A percentile compares a stretch with the other conserved stretches of the same genome.
Evolutionary conservation across 2,797 vertebrate genomes (phyloP).

Genomic region (Calcarius lapponicus): DNA sequence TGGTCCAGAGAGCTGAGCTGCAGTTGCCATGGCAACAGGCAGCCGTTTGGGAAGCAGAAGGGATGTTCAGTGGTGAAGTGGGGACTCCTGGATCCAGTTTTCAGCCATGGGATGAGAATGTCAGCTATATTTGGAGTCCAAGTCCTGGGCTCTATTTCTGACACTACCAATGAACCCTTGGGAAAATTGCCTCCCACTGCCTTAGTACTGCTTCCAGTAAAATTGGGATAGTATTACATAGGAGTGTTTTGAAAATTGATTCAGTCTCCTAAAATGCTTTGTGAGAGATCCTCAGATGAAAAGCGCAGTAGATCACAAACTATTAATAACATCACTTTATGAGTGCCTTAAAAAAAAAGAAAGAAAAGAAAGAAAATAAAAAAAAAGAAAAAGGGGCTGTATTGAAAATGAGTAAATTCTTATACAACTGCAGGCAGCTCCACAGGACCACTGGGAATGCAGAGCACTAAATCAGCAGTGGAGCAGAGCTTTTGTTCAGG

Average conservation of each 20-base stretch:
- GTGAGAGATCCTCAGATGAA: slow-evolving; percentile 49
- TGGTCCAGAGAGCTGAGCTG: slow-evolving; percentile 4
- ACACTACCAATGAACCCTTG: slow-evolving; percentile 43
- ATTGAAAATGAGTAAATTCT: neutral
- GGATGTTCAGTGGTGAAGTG: neutral
- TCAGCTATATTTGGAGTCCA: slow-evolving; percentile 4
- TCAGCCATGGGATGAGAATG: neutral
- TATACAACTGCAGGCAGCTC: neutral
- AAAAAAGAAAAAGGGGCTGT: neutral
- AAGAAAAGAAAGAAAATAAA: too few species aligned
- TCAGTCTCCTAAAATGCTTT: slow-evolving; percentile 56
- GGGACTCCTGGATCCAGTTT: neutral
- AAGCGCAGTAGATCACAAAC: slow-evolving; percentile 15
- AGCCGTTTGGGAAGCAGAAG: neutral
- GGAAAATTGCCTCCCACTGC: slow-evolving; percentile 46
- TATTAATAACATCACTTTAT: slow-evolving; percentile 46
- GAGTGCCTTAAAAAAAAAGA: neutral
- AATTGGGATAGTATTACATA: slow-evolving; percentile 57
- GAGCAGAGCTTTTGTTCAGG: neutral
- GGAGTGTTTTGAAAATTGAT: slow-evolving; percentile 70
- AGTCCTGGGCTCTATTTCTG: slow-evolving; percentile 29
- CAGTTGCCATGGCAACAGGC: slow-evolving; percentile 42
- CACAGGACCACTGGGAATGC: neutral
- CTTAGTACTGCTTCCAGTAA: slow-evolving; percentile 44
- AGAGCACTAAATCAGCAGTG: neutral